Evolutionary conservation across 2,113 vertebrate species (phyloP), one percentile per base, ranked within the genome.

Genomic region (Perca fluviatilis): DNA sequence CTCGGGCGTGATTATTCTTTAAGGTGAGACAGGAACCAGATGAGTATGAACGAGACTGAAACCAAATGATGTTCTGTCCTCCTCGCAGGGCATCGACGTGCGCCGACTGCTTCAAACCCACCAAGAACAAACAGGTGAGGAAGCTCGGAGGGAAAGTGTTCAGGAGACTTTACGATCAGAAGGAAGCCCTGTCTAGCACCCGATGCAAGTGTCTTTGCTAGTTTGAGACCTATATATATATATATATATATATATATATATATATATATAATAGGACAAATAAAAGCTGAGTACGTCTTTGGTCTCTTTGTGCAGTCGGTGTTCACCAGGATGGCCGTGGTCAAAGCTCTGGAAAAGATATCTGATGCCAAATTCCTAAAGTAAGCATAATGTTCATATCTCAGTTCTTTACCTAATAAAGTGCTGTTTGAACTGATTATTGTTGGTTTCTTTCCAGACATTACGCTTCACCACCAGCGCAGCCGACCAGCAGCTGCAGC

Each of bases 251-350:
- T 27, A 27, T 27, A 27, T 27, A 27, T 27, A 27, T 27, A 27
- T 27, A 27, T 27, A 27, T 27, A 27, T 27, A 27, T 27, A 27
- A 25, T 3, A 58, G 23, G 25, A 30, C 6, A 3, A 15, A 58
- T 36, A 12, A 36, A 62, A 16, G 16, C 18, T 10, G 36, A 4
- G 1, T 27, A 9, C 19, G 8, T 47, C 2, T 33, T 13, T 16
- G 7, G 16, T 7, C 9, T 21, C 14, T 71, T 56, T 70, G 6
- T 93, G 60, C 93, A 99, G 98, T 99, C 97, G 30, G 94, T 99
- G 82, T 99, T 98, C 93, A 99, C 98, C 68, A 96, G 98, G 95
- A 99, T 98, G 97, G 98, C 98, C 1, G 98, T 99, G 91, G 91
- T 97, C 86, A 99, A 99, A 95, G 97, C 98, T 36, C 94, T 99